phyloP scores from a whole-genome alignment of 1,140 invertebrate species.

The Hylaeus anthracinus region DNA sequence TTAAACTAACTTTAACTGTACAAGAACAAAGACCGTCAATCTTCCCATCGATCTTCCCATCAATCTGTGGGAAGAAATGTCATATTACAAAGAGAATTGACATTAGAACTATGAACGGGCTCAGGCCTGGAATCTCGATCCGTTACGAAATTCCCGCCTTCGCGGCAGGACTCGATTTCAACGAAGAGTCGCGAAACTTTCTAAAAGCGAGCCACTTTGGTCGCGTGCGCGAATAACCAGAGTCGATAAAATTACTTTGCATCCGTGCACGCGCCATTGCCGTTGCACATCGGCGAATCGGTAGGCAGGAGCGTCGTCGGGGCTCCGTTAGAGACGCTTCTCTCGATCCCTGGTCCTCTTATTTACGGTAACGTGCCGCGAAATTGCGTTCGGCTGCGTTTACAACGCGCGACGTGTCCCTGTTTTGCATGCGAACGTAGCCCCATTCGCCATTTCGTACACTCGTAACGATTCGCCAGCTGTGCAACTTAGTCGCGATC shows the following conservation, averaged over 20 bases:
- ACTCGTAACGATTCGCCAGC: not conserved
- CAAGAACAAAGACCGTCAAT: too few species aligned
- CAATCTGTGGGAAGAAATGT: too few species aligned
- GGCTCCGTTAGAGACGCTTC: not conserved
- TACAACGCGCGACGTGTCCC: not conserved
- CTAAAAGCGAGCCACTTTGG: slow-evolving; percentile 3
- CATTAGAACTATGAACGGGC: too few species aligned
- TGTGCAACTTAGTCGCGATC: not conserved
- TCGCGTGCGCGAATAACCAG: slow-evolving; percentile 12
- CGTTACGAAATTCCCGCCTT: not conserved
- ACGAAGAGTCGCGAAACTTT: slow-evolving; percentile 22
- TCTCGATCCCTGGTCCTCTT: not conserved
- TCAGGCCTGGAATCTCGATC: too few species aligned
- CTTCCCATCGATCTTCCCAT: too few species aligned
- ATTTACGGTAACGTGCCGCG: not conserved
- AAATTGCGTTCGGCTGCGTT: slow-evolving; percentile 6
- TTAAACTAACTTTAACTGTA: too few species aligned
- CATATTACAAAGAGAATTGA: too few species aligned
- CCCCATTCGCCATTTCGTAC: not conserved
- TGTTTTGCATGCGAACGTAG: not conserved
- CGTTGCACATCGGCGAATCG: not conserved
- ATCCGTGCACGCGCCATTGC: slow-evolving; percentile 1
- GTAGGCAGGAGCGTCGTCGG: not conserved
- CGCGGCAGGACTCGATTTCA: not conserved
- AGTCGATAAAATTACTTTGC: slow-evolving; percentile 14